phyloP scores from a whole-genome alignment of 2,888 invertebrate species.

The Sialis lutaria region DNA sequence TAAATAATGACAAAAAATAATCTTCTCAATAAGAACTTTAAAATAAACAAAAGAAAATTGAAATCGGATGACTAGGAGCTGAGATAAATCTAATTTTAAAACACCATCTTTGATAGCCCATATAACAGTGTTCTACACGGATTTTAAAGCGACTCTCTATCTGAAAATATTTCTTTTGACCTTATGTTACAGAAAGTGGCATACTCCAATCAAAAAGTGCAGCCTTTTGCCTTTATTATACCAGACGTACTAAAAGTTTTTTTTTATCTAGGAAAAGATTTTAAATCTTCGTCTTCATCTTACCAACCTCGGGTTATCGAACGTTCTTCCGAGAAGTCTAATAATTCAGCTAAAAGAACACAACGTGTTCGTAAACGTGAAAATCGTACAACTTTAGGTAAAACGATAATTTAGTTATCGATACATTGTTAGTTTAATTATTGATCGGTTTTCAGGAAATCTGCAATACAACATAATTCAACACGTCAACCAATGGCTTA shows the following conservation, averaged over 20 bases:
- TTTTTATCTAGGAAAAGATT: constrained; percentile 7
- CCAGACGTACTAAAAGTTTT: neutral
- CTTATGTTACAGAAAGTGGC: too few relatives aligned
- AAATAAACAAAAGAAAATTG: too few relatives aligned
- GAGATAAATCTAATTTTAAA: too few relatives aligned
- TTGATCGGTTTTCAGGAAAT: constrained; percentile 17
- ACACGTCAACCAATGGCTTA: constrained; percentile 34
- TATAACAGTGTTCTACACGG: too few relatives aligned
- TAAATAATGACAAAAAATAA: too few relatives aligned
- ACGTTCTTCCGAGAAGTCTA: constrained; percentile 16
- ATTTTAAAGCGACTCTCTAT: too few relatives aligned
- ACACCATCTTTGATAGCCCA: too few relatives aligned
- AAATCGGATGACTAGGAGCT: too few relatives aligned
- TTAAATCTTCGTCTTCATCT: constrained; percentile 3
- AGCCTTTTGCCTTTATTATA: neutral
- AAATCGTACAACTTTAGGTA: constrained; percentile 22
- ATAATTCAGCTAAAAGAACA: constrained; percentile 27
- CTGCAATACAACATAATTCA: constrained; percentile 27
- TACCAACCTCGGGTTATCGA: constrained; percentile 4
- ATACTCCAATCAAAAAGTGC: too few relatives aligned
- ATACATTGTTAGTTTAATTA: neutral
- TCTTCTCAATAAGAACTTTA: too few relatives aligned
- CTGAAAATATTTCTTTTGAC: too few relatives aligned
- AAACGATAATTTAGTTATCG: constrained; percentile 5
- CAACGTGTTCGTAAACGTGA: constrained; percentile 32